Percentiles rank a stretch among this genome's conserved stretches.
Evolutionary conservation across 1,140 invertebrate genomes (phyloP).

Genomic region (Leptinotarsa texana): DNA sequence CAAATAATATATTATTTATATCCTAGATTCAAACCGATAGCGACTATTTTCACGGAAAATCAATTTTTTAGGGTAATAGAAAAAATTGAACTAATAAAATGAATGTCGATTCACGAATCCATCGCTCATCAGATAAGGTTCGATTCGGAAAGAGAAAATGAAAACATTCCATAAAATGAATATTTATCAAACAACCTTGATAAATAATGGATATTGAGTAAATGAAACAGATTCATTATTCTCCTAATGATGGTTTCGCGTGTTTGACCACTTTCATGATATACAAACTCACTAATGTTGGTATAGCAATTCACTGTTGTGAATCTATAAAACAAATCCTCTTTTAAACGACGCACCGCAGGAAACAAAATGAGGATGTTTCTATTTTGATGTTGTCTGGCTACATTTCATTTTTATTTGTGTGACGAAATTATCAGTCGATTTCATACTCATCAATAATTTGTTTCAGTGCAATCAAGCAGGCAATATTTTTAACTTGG

Average conservation of each 20-base stretch:
- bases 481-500: too few relatives aligned
- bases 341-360: neutral
- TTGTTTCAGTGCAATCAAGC: too few relatives aligned
- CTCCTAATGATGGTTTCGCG: slow-evolving; percentile 32
- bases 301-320: slow-evolving; percentile 4
- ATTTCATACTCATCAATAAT: neutral
- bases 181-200: slow-evolving; percentile 17
- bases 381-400: neutral
- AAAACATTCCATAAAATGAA: slow-evolving; percentile 20
- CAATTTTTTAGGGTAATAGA: too few relatives aligned
- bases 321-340: neutral
- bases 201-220: slow-evolving; percentile 35
- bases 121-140: slow-evolving; percentile 13
- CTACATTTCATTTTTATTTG: neutral
- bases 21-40: too few relatives aligned
- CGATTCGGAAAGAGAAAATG: slow-evolving; percentile 9
- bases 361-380: neutral
- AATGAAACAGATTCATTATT: slow-evolving; percentile 36
- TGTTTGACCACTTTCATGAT: slow-evolving; percentile 15
- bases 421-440: neutral
- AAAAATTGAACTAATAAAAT: neutral
- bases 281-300: slow-evolving; percentile 18
- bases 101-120: neutral
- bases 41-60: too few relatives aligned
- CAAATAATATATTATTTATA: too few relatives aligned